Conservation (phyloP, 2,113 vertebrate genomes). For the Cathartes aura region DNA sequence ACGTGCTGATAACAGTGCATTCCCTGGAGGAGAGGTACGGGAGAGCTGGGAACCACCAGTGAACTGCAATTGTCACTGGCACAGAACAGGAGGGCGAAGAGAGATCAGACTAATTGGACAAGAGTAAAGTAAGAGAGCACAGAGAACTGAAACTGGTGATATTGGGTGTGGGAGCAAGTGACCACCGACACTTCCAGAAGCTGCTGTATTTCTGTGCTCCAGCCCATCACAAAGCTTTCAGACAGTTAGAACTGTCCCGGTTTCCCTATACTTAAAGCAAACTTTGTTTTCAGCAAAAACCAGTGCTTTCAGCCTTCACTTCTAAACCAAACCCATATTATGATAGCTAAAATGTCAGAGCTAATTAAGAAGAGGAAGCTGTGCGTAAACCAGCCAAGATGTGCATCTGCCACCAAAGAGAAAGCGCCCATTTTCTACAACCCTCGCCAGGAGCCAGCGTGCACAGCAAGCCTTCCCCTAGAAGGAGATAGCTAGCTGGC, state of each 20-base stretch:
- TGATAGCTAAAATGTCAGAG: not conserved
- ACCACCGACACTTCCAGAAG: not conserved
- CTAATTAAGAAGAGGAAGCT: constrained; percentile 21
- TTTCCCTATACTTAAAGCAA: not conserved
- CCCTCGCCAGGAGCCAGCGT: not conserved
- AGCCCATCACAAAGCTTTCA: not conserved
- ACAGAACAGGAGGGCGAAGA: not conserved
- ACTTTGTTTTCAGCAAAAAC: not conserved
- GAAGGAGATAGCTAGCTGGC: constrained; percentile 19
- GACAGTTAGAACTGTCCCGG: fast-evolving
- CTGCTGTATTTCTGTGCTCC: not conserved
- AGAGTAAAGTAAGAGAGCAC: not conserved
- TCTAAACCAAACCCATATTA: not conserved
- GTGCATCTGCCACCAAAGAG: not conserved
- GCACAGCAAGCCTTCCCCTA: not conserved
- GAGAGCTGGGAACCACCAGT: not conserved
- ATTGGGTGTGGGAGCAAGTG: not conserved
- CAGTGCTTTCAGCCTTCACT: not conserved
- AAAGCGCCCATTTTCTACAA: not conserved
- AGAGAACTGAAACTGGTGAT: not conserved
- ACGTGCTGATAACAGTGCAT: fast-evolving
- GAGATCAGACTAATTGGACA: not conserved
- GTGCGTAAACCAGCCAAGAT: not conserved
- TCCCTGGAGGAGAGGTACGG: not conserved
- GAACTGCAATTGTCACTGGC: not conserved